phyloP scores from a whole-genome alignment of 2,113 vertebrate genomes.

The Leucoraja erinaceus region DNA sequence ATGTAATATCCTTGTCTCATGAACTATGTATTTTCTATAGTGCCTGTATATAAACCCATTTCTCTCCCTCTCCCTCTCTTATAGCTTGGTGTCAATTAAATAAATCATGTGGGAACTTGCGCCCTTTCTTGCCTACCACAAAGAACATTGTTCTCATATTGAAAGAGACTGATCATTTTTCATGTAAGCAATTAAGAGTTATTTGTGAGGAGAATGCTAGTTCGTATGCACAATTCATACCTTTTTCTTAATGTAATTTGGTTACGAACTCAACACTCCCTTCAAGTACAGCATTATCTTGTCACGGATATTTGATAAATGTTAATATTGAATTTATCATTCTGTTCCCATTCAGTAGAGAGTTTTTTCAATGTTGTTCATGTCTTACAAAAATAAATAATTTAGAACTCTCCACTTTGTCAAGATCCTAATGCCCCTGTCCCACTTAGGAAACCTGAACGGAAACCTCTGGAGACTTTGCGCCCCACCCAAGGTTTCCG shows the following conservation, averaged over 20 bases:
- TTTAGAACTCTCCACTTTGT: neutral
- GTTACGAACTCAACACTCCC: neutral
- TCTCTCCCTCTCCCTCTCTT: too few relatives aligned
- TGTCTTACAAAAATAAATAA: neutral
- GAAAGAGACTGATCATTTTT: slow-evolving; percentile 16
- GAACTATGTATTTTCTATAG: neutral
- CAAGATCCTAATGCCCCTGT: too few relatives aligned
- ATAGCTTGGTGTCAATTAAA: neutral
- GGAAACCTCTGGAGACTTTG: too few relatives aligned
- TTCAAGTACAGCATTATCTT: neutral
- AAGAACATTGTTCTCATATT: neutral
- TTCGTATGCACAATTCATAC: neutral
- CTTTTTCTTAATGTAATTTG: too few relatives aligned
- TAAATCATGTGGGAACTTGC: slow-evolving; percentile 7
- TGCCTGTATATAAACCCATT: neutral
- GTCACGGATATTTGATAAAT: neutral
- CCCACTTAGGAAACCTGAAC: too few relatives aligned
- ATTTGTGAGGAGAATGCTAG: neutral
- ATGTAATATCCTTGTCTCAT: neutral
- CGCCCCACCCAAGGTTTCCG: too few relatives aligned
- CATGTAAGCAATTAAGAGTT: neutral
- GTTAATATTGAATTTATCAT: neutral
- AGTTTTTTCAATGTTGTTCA: neutral
- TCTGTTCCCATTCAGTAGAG: neutral
- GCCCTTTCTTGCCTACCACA: neutral